Evolutionary conservation across 92 coral and sea anemone species (phyloP).

Genomic region (Galaxea fascicularis): DNA sequence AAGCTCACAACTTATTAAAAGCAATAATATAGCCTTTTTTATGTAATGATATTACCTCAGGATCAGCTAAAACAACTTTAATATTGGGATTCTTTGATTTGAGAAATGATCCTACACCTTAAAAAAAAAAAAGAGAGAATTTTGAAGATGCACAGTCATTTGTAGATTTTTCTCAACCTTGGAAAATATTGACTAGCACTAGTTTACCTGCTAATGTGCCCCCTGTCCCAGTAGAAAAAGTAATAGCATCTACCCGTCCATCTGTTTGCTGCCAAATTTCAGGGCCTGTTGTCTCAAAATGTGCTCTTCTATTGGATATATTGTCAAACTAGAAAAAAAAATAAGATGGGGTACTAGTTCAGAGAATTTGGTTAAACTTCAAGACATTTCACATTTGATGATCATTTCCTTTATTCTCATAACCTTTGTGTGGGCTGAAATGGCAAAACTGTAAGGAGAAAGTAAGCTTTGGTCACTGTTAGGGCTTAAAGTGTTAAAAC

Average conservation of each 20-base stretch:
- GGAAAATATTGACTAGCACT: background rate
- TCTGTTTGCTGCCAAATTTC: conserved; percentile 99
- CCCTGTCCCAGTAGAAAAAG: conserved; percentile 95
- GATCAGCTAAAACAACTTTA: conserved; percentile 95
- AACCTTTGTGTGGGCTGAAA: no score
- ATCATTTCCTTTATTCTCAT: no score
- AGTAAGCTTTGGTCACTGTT: no score
- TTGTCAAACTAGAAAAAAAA: conserved; percentile 82
- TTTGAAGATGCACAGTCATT: background rate
- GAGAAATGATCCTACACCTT: conserved; percentile 89
- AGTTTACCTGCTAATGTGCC: conserved; percentile 93
- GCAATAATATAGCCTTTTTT: no score
- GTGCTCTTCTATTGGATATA: conserved; percentile 92
- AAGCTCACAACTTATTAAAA: no score
- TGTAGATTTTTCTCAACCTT: background rate
- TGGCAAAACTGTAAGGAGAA: no score
- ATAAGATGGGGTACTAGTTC: no score
- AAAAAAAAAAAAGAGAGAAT: conserved; percentile 7
- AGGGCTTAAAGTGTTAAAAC: no score
- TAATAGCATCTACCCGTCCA: conserved; percentile 91
- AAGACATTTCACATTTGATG: no score
- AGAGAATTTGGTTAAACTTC: no score
- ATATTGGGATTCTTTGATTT: conserved; percentile 92
- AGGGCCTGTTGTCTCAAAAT: conserved; percentile 98
- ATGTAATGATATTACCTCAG: conserved; percentile 67